Evolutionary conservation across 2,113 vertebrate genomes (phyloP), one percentile per base, ranked within the genome.

Genomic region (Canis aureus): DNA sequence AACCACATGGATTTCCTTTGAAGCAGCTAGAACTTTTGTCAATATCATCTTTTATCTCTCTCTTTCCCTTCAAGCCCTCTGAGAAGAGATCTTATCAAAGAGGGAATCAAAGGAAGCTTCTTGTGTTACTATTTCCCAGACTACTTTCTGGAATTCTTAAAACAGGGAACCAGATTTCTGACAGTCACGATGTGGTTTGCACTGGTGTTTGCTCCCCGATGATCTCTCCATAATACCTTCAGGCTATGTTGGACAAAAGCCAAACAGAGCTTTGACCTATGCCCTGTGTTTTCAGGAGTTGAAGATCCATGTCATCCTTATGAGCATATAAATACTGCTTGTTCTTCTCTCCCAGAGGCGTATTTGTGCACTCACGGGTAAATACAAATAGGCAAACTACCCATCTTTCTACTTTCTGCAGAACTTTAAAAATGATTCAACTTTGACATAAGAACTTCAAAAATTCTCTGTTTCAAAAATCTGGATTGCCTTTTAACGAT

Each of bases 221-320:
- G 76, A 66, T 97, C 12, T 53, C 84, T 94, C 79, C 82, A 49
- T 97, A 98, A 98, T 98, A 88, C 98, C 96, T 98, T 98, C 98
- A 98, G 96, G 90, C 98, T 98, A 95, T 94, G 91, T 29, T 98
- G 98, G 98, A 98, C 60, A 95, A 81, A 38, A 90, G 96, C 97
- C 98, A 98, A 97, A 96, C 69, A 91, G 86, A 97, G 94, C 95
- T 97, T 95, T 98, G 97, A 98, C 98, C 96, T 98, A 96, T 89
- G 81, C 78, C 51, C 96, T 97, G 91, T 97, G 94, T 97, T 90
- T 94, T 94, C 92, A 95, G 79, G 93, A 76, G 92, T 19, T 95
- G 38, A 15, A 0, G 93, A 98, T 95, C 49, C 35, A 8, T 49
- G 43, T 51, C 5, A 0, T 89, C 19, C 13, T 62, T 83, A 51